phyloP scores from a whole-genome alignment of 2,888 invertebrate species.

The Elysia crispata region DNA sequence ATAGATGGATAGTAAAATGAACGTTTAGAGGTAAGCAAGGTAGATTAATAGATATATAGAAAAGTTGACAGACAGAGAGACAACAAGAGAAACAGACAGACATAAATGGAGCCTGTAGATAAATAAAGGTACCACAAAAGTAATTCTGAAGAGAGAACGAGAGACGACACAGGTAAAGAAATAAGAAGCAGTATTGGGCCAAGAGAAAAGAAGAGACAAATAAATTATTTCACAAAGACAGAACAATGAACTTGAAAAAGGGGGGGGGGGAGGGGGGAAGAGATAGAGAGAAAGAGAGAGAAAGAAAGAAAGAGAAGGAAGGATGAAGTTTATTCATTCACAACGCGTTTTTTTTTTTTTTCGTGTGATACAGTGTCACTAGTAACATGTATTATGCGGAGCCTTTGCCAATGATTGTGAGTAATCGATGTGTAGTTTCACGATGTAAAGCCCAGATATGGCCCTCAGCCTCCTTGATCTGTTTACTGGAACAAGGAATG shows the following conservation, averaged over 20 bases:
- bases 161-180: too few relatives aligned
- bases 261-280: slow-evolving; percentile 1
- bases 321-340: background rate
- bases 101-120: background rate
- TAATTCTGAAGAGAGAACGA: too few relatives aligned
- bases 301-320: slow-evolving; percentile 20
- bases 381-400: background rate
- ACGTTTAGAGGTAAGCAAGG: background rate
- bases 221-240: too few relatives aligned
- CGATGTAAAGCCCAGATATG: too few relatives aligned
- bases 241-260: too few relatives aligned
- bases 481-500: too few relatives aligned
- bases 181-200: too few relatives aligned
- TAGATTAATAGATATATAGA: background rate
- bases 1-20: slow-evolving; percentile 1
- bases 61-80: slow-evolving; percentile 1
- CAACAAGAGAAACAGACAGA: background rate
- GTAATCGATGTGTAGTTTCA: too few relatives aligned
- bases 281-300: slow-evolving; percentile 24
- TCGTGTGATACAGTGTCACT: background rate
- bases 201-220: too few relatives aligned
- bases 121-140: too few relatives aligned
- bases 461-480: too few relatives aligned
- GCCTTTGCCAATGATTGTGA: too few relatives aligned
- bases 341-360: background rate